Evolutionary conservation across 2,797 vertebrate species (phyloP), one percentile per base, ranked within the genome.

Genomic region (Ambastaia sidthimunki): DNA sequence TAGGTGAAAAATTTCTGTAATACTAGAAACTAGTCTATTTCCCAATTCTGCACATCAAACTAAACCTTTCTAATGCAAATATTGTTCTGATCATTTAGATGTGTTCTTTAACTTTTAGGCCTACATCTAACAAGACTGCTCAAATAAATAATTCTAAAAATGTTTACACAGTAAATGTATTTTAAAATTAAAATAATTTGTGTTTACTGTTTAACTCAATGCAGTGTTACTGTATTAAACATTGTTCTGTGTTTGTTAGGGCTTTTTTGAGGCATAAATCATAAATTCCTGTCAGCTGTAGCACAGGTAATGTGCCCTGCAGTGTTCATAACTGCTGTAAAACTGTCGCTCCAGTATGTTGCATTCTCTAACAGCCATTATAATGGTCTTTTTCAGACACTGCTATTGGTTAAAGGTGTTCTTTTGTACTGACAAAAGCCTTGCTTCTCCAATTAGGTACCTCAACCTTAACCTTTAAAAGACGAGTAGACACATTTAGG

Each of bases 371-470:
- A 57, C 50, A 76, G 54, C 65, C 13, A 9, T 59, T 34, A 54
- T n/a, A 23, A 18, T 28, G 44, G 41, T 57, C 18, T 59, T 54
- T 57, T 16, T 48, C 18, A 48, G 2, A 71, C 28, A 37, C 4
- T 18, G 57, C 55, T 71, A 15, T 63, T 63, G n/a, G 23, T 63
- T 50, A 78, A 78, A 62, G 2, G 18, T 70, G 55, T 2, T 25
- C 41, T 70, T 78, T 62, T 60, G 66, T 70, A 25, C 7, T 62
- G 13, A 70, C 52, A 37, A 7, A 71, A n/a, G 41, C 57, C 44
- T 78, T 23, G 28, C n/a, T 37, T n/a, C 16, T 71, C 57, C 55
- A 71, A 71, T 78, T 78, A 71, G 71, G 62, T 62, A 62, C 62
- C 55, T 4, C 48, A 71, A 60, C 44, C 67, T 71, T 78, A 57